Evolutionary conservation across 2,113 vertebrate genomes (phyloP).

Genomic region (Crotalus viridis): DNA sequence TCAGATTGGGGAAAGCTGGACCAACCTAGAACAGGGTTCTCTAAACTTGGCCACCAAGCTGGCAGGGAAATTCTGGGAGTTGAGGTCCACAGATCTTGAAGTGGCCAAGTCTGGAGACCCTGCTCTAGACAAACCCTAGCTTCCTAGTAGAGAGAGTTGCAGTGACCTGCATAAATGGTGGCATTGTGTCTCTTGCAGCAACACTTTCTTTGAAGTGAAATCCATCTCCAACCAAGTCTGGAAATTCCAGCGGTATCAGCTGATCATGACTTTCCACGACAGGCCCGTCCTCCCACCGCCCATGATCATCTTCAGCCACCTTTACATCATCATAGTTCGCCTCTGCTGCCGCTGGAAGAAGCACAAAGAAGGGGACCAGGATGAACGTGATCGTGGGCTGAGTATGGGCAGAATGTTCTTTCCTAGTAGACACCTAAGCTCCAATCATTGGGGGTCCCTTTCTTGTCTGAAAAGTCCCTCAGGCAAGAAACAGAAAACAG

Average conservation of each 20-base stretch:
- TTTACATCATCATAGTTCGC: constrained; percentile 84
- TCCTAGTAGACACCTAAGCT: background rate
- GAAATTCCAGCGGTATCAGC: constrained; percentile 98
- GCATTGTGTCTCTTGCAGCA: constrained; percentile 70
- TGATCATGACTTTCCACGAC: constrained; percentile 98
- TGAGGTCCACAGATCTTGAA: too few relatives aligned
- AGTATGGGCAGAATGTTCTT: constrained; percentile 72
- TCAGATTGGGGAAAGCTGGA: too few relatives aligned
- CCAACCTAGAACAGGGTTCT: too few relatives aligned
- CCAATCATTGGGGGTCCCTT: background rate
- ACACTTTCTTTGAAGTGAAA: constrained; percentile 97
- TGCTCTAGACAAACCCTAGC: background rate
- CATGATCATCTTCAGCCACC: constrained; percentile 93
- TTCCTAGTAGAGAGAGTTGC: background rate
- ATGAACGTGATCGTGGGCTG: constrained; percentile 90
- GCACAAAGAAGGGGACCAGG: constrained; percentile 82
- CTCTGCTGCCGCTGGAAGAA: constrained; percentile 80
- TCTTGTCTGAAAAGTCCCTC: too few relatives aligned
- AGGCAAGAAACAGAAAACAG: background rate
- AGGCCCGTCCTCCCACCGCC: constrained; percentile 94
- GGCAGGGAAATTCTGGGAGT: too few relatives aligned
- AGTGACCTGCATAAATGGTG: background rate
- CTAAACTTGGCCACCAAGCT: too few relatives aligned
- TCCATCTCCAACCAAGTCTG: constrained; percentile 99
- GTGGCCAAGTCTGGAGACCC: background rate